Percentiles rank a stretch among this genome's conserved stretches.
Conservation (phyloP, 2,888 invertebrate species). For the Noctua janthina region DNA sequence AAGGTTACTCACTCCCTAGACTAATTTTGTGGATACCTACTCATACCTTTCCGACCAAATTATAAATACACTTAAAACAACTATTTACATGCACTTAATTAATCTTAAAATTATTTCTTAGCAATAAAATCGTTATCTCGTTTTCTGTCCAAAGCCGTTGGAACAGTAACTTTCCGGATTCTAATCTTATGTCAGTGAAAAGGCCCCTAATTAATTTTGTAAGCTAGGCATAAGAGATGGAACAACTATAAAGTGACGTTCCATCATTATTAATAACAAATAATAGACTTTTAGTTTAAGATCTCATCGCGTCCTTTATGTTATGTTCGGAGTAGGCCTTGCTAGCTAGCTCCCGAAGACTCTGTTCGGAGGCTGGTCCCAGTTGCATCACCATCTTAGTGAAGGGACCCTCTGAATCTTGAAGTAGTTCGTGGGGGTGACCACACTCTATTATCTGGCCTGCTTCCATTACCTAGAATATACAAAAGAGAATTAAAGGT, state of each 20-base stretch:
- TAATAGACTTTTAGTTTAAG: neutral
- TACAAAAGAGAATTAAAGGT: neutral
- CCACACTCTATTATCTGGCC: constrained; percentile 93
- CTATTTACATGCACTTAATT: constrained; percentile 1
- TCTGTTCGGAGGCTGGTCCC: constrained; percentile 87
- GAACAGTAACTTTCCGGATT: neutral
- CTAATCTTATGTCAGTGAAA: neutral
- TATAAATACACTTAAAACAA: constrained; percentile 3
- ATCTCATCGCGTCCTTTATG: constrained; percentile 24
- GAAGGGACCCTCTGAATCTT: constrained; percentile 89
- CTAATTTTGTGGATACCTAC: neutral
- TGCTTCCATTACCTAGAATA: constrained; percentile 89
- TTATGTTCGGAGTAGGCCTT: constrained; percentile 83
- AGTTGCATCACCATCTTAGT: constrained; percentile 92
- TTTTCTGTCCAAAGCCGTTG: too few species aligned
- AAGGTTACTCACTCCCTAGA: neutral
- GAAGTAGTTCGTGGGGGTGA: constrained; percentile 92
- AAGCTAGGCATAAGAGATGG: neutral
- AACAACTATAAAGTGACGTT: neutral
- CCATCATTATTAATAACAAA: neutral
- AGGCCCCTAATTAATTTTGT: neutral
- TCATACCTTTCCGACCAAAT: neutral
- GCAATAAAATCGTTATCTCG: neutral
- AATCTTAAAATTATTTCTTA: neutral
- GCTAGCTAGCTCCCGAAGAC: constrained; percentile 82